A percentile compares a stretch with the other conserved stretches of the same genome.
Conservation (phyloP, 2,797 vertebrate genomes). For the Chaetodon trifasciatus region DNA sequence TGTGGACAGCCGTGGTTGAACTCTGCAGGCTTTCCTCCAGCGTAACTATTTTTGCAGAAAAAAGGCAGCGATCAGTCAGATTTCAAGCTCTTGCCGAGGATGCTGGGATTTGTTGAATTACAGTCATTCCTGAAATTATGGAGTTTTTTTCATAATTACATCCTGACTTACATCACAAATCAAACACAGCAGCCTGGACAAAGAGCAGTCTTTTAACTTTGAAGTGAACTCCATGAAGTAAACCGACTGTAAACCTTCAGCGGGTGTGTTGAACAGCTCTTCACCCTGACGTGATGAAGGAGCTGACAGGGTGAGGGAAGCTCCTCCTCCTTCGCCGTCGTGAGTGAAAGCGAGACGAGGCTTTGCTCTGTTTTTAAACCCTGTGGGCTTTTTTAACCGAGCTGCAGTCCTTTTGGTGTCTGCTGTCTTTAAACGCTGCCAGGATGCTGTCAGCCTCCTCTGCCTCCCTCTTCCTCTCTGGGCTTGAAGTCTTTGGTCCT, state of each 20-base stretch:
- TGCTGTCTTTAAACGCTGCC: constrained; percentile 17
- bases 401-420: constrained; percentile 5
- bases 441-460: constrained; percentile 12
- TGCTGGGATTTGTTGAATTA: background rate
- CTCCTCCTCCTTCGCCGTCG: background rate
- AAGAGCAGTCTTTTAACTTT: background rate
- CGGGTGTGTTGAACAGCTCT: too few relatives aligned
- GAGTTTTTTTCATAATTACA: background rate
- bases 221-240: background rate
- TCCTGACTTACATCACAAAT: background rate
- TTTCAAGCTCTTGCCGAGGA: background rate
- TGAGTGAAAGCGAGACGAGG: background rate
- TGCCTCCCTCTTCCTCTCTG: background rate
- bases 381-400: background rate
- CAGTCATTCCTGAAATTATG: background rate
- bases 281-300: background rate
- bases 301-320: background rate
- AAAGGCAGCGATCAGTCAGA: background rate
- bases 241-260: background rate
- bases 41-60: background rate
- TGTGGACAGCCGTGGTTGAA: too few relatives aligned
- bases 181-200: background rate
- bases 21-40: too few relatives aligned
- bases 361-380: constrained; percentile 20
- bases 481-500: background rate